A percentile compares a stretch with the other conserved stretches of the same genome.
These are phyloP conservation scores for Ceratoteleas bidentatus DNA, from an alignment of 1,140 invertebrate genomes.

Conservation along the genomic window DNA sequence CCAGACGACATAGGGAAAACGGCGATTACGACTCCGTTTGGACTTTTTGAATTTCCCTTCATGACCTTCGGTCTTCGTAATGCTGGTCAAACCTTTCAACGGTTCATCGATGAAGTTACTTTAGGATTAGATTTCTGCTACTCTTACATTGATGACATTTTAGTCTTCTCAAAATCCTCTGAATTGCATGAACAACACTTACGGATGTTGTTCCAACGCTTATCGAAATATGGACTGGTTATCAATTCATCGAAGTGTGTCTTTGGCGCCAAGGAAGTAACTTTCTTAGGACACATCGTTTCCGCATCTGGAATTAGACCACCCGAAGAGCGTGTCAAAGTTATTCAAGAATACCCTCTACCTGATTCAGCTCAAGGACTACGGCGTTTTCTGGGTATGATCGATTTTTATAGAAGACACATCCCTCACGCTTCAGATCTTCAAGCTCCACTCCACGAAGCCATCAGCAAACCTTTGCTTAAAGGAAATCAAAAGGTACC, in stretches of 20 bases:
- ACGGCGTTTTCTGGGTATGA: conserved; percentile 1
- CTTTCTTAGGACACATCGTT: neutral
- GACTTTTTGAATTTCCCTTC: conserved; percentile 74
- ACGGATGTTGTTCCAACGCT: neutral
- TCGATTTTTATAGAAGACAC: conserved; percentile 7
- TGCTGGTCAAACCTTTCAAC: conserved; percentile 73
- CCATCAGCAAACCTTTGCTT: neutral
- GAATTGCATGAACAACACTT: neutral
- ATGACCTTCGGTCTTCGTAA: conserved; percentile 77
- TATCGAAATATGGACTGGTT: neutral
- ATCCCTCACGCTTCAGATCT: neutral
- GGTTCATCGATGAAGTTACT: conserved; percentile 79
- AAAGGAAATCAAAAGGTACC: neutral
- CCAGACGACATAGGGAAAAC: neutral
- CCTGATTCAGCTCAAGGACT: neutral
- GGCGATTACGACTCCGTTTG: conserved; percentile 70
- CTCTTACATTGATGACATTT: conserved; percentile 3
- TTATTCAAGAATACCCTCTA: neutral
- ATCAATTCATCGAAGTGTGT: neutral
- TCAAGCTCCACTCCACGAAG: neutral
- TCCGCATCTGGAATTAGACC: neutral
- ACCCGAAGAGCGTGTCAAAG: neutral
- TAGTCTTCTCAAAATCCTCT: neutral
- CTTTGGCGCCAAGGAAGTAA: neutral
- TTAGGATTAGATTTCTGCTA: neutral